phyloP scores from a whole-genome alignment of 23 tunicate species.

The Aplidium turbinatum region DNA sequence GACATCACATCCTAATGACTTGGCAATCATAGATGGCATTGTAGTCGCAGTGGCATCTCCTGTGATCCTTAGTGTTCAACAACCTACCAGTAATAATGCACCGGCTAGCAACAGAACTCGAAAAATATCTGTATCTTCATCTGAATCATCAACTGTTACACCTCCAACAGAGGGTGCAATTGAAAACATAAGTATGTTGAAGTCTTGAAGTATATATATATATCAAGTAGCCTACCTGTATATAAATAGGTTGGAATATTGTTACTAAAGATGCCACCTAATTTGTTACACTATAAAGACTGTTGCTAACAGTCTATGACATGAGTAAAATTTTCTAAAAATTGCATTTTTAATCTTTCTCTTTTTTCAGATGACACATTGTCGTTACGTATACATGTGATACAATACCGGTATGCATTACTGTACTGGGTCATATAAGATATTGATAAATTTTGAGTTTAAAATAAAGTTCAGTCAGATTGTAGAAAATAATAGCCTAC shows the following conservation, averaged over 20 bases:
- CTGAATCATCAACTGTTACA: not conserved
- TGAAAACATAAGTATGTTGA: conserved; percentile 18
- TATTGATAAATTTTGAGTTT: too few species aligned
- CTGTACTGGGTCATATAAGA: too few species aligned
- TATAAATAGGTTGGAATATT: not conserved
- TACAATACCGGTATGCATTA: too few species aligned
- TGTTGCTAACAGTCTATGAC: too few species aligned
- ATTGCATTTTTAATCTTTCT: too few species aligned
- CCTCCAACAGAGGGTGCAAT: conserved; percentile 27
- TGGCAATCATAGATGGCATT: conserved; percentile 41
- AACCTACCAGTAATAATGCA: not conserved
- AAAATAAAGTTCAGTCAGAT: too few species aligned
- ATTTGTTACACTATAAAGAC: too few species aligned
- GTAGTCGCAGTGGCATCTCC: conserved; percentile 12
- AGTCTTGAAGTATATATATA: too few species aligned
- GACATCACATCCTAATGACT: conserved; percentile 48
- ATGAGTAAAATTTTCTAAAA: too few species aligned
- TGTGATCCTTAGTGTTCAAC: not conserved
- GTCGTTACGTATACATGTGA: too few species aligned
- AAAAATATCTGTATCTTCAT: not conserved
- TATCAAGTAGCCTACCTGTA: not conserved
- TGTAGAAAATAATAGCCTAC: too few species aligned
- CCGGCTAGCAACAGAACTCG: not conserved
- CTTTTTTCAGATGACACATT: too few species aligned
- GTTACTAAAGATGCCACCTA: not conserved